Evolutionary conservation across 2,797 vertebrate species (phyloP), one percentile per base, ranked within the genome.

Genomic region (Eptatretus atami): DNA sequence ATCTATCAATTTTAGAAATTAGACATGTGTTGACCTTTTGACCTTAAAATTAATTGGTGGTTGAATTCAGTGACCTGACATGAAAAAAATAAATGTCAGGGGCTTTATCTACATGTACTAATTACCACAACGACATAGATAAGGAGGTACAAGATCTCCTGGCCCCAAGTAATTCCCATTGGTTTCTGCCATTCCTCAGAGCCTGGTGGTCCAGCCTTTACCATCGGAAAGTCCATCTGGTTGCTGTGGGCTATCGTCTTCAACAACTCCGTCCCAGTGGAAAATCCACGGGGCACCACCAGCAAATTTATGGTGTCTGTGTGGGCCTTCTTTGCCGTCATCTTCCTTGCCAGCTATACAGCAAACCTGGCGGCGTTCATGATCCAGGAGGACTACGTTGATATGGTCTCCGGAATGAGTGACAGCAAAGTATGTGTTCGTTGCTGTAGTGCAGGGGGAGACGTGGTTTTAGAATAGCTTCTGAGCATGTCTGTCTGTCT

Each of bases 241-340:
- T 77, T 96, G 13, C 82, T 96, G 25, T 96, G 90, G 90, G 90
- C 88, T 67, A 77, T 96, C 73, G 88, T 96, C 24, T 96, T 96
- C 75, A 96, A 96, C 77, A 96, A 95, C 76, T 96, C 90, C 0
- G 90, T 96, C 70, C 90, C 90, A 1, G 90, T 96, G 53, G 85
- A 96, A 72, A 96, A 96, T 68, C 90, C 90, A 1, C 88, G 84
- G 69, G 90, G 90, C 44, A 93, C 86, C 0, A 95, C 90, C 63
- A 94, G 87, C 73, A 95, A 96, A 76, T 94, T 95, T 75, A 96
- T 96, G 69, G 90, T 95, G 69, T 96, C 90, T 0, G 82, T 96
- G 63, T 96, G 90, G 90, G 90, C 90, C 71, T 96, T 96, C 78
- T 96, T 96, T 10, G 90, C 90, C 2, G 88, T 96, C 75, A 96